A percentile compares a stretch with the other conserved stretches of the same genome.
Evolutionary conservation across 2,113 vertebrate genomes (phyloP).

Genomic region (Corapipo altera): DNA sequence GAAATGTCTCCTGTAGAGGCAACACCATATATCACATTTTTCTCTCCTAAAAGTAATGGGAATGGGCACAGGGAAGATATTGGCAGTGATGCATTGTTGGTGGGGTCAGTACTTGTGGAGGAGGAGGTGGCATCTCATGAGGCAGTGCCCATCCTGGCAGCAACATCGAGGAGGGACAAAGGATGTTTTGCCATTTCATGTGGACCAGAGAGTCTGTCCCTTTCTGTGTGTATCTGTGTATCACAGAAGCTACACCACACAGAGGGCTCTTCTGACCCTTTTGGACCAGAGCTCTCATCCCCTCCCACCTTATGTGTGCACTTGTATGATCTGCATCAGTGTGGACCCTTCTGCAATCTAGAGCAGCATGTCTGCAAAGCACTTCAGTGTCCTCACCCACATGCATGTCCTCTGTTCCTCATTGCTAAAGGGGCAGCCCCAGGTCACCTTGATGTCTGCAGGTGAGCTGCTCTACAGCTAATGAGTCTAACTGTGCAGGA

Average conservation of each 20-base stretch:
- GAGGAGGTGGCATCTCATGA: not conserved
- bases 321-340: not conserved
- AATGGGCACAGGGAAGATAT: not conserved
- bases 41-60: not conserved
- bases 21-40: not conserved
- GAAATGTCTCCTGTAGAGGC: not conserved
- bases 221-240: not conserved
- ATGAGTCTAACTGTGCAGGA: not conserved
- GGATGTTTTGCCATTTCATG: not conserved
- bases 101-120: fast-evolving
- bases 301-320: not conserved
- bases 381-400: not conserved
- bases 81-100: not conserved
- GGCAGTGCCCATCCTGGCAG: not conserved
- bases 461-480: not conserved
- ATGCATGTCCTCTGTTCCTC: not conserved
- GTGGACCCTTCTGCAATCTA: not conserved
- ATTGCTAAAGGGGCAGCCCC: not conserved
- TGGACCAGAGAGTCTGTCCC: not conserved
- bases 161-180: not conserved
- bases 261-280: not conserved
- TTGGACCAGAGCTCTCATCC: not conserved
- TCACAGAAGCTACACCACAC: not conserved
- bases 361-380: fast-evolving
- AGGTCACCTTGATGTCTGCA: not conserved